These are phyloP conservation scores for Halocynthia roretzi DNA, from an alignment of 23 tunicate species.

Conservation along the genomic window DNA sequence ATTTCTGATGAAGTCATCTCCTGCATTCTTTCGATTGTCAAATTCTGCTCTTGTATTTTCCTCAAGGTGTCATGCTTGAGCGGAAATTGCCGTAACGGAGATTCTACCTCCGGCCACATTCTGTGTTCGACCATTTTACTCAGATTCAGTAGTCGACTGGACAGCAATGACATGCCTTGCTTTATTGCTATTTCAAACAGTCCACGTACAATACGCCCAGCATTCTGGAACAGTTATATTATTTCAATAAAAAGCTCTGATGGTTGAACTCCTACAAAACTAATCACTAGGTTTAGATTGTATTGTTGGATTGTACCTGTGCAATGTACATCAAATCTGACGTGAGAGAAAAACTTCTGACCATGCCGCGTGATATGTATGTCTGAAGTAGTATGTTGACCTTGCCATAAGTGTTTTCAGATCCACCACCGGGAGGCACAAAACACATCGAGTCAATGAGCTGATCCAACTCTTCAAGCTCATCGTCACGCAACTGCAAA, in stretches of 20 bases:
- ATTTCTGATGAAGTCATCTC: slow-evolving; percentile 74
- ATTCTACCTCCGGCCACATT: slow-evolving; percentile 62
- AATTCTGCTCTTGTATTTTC: slow-evolving; percentile 63
- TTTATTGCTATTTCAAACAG: slow-evolving; percentile 89
- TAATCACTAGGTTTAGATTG: no score
- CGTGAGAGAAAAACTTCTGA: slow-evolving; percentile 66
- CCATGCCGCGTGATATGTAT: slow-evolving; percentile 61
- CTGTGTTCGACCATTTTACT: slow-evolving; percentile 87
- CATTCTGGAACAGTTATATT: slow-evolving; percentile 41
- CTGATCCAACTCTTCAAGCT: slow-evolving; percentile 82
- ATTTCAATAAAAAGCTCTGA: no score
- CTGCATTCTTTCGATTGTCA: slow-evolving; percentile 59
- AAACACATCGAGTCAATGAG: slow-evolving; percentile 40
- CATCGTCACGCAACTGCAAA: slow-evolving; percentile 90
- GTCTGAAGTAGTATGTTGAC: slow-evolving; percentile 92
- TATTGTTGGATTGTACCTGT: slow-evolving; percentile 30
- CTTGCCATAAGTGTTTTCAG: slow-evolving; percentile 93
- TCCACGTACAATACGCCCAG: slow-evolving; percentile 92
- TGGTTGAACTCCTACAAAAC: no score
- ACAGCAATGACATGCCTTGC: slow-evolving; percentile 54
- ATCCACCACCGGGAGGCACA: slow-evolving; percentile 41
- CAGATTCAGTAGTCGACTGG: slow-evolving; percentile 72
- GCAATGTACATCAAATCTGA: slow-evolving; percentile 96
- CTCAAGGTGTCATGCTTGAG: slow-evolving; percentile 54
- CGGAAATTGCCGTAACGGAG: slow-evolving; percentile 83